Percentiles rank a stretch among this genome's conserved stretches.
Evolutionary conservation across 2,113 vertebrate species (phyloP).

Genomic region (Ciconia boyciana): DNA sequence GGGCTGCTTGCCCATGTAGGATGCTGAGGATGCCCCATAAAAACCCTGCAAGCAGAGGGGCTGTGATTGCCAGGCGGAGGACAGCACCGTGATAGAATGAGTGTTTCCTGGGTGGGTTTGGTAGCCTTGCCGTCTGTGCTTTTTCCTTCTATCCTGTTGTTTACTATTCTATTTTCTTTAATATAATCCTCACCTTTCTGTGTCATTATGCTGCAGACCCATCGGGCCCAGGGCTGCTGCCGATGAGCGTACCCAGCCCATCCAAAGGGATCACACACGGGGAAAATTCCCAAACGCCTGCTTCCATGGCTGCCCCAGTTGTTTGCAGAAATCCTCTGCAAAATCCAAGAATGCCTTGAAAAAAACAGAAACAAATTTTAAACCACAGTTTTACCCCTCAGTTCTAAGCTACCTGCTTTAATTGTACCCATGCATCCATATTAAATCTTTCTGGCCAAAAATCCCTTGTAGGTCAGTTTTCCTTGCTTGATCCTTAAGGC

Average conservation of each 20-base stretch:
- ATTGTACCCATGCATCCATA: neutral
- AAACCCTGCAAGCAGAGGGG: neutral
- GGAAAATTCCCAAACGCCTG: neutral
- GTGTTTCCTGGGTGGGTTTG: neutral
- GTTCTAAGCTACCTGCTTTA: neutral
- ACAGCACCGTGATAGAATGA: neutral
- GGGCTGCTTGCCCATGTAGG: fast-evolving
- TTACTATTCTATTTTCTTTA: neutral
- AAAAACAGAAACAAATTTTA: neutral
- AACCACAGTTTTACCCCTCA: neutral
- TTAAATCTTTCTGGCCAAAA: neutral
- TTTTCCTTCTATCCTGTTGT: neutral
- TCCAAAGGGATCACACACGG: neutral
- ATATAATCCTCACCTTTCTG: neutral
- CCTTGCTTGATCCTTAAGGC: neutral
- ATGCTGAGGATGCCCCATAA: neutral
- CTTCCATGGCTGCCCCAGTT: neutral
- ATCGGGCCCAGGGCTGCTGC: neutral
- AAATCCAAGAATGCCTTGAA: neutral
- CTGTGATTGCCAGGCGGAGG: neutral
- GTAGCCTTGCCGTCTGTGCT: neutral
- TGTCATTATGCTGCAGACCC: neutral
- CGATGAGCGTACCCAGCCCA: fast-evolving
- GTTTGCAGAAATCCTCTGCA: neutral
- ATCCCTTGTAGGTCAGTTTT: neutral